Evolutionary conservation across 1,140 invertebrate species (phyloP).

Genomic region (Papilio glaucus): DNA sequence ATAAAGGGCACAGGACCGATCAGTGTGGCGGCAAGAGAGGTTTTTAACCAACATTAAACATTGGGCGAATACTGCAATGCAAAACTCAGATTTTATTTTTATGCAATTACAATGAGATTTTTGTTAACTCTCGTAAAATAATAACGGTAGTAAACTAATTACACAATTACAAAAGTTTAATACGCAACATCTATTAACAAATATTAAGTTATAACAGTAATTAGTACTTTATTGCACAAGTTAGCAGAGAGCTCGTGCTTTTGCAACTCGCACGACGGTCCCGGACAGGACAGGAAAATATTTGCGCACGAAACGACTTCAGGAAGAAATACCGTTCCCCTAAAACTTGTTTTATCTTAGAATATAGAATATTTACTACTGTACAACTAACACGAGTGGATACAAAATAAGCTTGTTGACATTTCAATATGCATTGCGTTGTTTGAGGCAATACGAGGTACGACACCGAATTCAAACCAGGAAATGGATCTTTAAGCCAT

Average conservation of each 20-base stretch:
- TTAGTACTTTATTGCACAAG: constrained; percentile 39
- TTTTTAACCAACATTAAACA: too few species aligned
- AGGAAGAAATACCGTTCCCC: constrained; percentile 63
- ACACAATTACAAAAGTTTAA: neutral
- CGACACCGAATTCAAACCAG: neutral
- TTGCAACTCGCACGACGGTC: constrained; percentile 44
- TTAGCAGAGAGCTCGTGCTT: constrained; percentile 26
- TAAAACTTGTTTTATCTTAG: constrained; percentile 67
- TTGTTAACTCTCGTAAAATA: too few species aligned
- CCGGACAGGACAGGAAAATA: constrained; percentile 63
- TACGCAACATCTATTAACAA: constrained; percentile 17
- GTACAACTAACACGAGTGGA: neutral
- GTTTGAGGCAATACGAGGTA: neutral
- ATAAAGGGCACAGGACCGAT: too few species aligned
- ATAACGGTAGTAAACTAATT: too few species aligned
- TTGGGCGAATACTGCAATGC: too few species aligned
- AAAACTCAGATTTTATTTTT: too few species aligned
- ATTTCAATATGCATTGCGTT: constrained; percentile 21
- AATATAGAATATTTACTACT: constrained; percentile 43
- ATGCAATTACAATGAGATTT: too few species aligned
- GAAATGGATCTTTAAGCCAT: constrained; percentile 35
- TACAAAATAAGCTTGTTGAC: neutral
- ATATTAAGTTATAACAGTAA: constrained; percentile 21
- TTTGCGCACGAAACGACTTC: constrained; percentile 70
- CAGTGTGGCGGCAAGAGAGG: too few species aligned